Evolutionary conservation across 2,113 vertebrate genomes (phyloP).

Genomic region (Rhineura floridana): DNA sequence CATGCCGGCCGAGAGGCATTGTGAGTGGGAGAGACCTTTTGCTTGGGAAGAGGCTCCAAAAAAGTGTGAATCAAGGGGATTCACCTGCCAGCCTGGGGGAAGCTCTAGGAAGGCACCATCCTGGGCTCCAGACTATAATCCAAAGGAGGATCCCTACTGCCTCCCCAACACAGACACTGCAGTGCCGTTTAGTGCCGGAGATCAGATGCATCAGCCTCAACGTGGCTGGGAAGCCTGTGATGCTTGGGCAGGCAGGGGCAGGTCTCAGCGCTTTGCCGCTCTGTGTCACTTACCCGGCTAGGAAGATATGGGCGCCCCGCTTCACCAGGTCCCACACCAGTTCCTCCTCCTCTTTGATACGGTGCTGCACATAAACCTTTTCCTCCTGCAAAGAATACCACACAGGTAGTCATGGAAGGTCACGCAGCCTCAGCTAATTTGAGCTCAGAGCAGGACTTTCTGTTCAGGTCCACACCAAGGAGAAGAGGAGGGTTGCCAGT

Average conservation of each 20-base stretch:
- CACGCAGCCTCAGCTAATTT: too few species aligned
- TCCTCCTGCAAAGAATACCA: conserved; percentile 77
- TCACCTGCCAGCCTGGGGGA: not conserved
- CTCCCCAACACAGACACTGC: too few species aligned
- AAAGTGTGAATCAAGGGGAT: rapidly evolving
- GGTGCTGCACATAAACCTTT: conserved; percentile 94
- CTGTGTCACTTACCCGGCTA: conserved; percentile 86
- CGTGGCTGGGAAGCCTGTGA: too few species aligned
- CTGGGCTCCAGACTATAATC: too few species aligned
- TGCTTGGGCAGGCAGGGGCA: not conserved
- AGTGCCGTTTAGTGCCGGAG: too few species aligned
- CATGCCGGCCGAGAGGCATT: not conserved
- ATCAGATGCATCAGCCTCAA: too few species aligned
- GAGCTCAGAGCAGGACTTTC: too few species aligned
- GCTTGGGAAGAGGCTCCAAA: not conserved
- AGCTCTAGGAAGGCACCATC: not conserved
- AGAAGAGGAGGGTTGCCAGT: too few species aligned
- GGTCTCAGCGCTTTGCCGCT: not conserved
- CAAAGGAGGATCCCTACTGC: too few species aligned
- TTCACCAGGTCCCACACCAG: conserved; percentile 89
- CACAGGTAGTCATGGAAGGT: not conserved
- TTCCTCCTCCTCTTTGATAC: conserved; percentile 76
- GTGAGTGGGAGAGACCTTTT: rapidly evolving
- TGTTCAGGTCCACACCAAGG: too few species aligned
- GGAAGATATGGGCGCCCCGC: conserved; percentile 80